These are phyloP conservation scores for Gasteruption jaculator DNA, from an alignment of 2,888 invertebrate genomes.

Conservation along the genomic window DNA sequence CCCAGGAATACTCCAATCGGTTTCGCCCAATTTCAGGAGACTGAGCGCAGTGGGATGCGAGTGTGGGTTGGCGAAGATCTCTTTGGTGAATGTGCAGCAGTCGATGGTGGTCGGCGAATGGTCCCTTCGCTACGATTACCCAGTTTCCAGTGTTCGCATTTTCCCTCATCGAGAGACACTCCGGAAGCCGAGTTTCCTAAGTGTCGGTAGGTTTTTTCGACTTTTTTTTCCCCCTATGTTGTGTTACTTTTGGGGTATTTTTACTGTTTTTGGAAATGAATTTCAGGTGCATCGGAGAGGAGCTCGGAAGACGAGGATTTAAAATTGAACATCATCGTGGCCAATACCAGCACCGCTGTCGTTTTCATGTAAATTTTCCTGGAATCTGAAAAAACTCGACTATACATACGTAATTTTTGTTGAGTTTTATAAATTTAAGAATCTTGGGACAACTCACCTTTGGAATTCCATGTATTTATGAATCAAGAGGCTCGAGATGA, in stretches of 20 bases:
- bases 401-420: too few relatives aligned
- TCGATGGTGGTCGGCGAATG: slow-evolving; percentile 54
- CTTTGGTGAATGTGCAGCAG: slow-evolving; percentile 53
- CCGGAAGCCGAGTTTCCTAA: slow-evolving; percentile 32
- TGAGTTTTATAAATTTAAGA: too few relatives aligned
- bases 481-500: too few relatives aligned
- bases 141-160: slow-evolving; percentile 57
- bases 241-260: not conserved
- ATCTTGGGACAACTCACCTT: too few relatives aligned
- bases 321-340: slow-evolving; percentile 57
- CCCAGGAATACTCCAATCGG: too few relatives aligned
- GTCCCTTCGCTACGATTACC: slow-evolving; percentile 56
- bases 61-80: slow-evolving; percentile 59
- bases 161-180: slow-evolving; percentile 41
- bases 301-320: slow-evolving; percentile 25
- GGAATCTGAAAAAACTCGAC: too few relatives aligned
- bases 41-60: slow-evolving; percentile 60
- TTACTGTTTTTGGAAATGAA: slow-evolving; percentile 5
- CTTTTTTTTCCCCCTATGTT: too few relatives aligned
- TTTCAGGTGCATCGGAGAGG: slow-evolving; percentile 20
- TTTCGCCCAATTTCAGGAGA: slow-evolving; percentile 47
- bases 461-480: too few relatives aligned
- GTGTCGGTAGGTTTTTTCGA: too few relatives aligned
- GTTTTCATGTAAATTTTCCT: slow-evolving; percentile 61
- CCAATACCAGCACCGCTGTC: slow-evolving; percentile 57